These are phyloP conservation scores for Clangula hyemalis DNA, from an alignment of 2,797 vertebrate species.

Conservation along the genomic window DNA sequence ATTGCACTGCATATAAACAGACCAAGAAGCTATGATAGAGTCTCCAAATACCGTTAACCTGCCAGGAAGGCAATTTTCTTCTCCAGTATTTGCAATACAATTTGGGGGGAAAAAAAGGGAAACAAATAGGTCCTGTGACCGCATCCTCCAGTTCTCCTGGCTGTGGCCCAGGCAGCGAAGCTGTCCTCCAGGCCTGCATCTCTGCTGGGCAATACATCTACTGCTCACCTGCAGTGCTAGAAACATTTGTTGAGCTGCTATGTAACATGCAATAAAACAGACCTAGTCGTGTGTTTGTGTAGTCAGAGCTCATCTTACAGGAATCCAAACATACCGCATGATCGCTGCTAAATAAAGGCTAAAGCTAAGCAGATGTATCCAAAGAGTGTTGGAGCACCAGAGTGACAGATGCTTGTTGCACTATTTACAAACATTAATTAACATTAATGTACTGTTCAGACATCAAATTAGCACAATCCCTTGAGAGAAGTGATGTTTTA, in stretches of 20 bases:
- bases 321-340: neutral
- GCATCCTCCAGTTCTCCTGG: neutral
- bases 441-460: neutral
- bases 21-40: neutral
- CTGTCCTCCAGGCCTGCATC: neutral
- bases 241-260: neutral
- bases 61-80: conserved; percentile 11
- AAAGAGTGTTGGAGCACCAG: neutral
- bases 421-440: conserved; percentile 59
- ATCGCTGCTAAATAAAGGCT: neutral
- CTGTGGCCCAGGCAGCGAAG: fast-evolving
- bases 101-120: neutral
- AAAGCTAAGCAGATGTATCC: neutral
- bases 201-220: neutral
- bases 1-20: neutral
- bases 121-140: neutral
- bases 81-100: neutral
- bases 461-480: neutral
- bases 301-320: neutral
- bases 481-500: neutral
- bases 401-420: neutral
- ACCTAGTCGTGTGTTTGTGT: neutral
- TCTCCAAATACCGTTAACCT: neutral
- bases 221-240: fast-evolving
- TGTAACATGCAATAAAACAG: neutral